Conservation (phyloP, 2,113 vertebrate species). For the Chrysemys picta region DNA sequence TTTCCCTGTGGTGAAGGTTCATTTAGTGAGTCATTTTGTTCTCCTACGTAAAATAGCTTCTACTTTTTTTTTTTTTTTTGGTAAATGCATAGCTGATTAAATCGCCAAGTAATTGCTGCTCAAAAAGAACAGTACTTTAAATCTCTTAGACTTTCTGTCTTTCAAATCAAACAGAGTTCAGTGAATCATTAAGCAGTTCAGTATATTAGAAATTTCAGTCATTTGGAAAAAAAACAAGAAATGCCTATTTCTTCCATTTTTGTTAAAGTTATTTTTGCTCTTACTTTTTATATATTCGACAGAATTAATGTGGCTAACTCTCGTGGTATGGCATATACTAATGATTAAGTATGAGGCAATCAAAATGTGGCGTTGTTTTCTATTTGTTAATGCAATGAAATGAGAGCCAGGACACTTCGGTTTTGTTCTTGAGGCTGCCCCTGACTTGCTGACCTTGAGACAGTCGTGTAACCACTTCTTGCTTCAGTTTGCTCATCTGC, state of each 20-base stretch:
- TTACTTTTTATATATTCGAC: constrained; percentile 54
- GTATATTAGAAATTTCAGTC: constrained; percentile 60
- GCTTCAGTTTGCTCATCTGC: background rate
- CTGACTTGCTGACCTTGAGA: background rate
- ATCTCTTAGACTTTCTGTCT: constrained; percentile 74
- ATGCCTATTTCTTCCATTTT: constrained; percentile 30
- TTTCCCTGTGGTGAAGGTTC: constrained; percentile 63
- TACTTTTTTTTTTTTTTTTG: constrained; percentile 8
- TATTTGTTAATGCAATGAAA: background rate
- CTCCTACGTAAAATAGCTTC: constrained; percentile 74
- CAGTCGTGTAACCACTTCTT: background rate
- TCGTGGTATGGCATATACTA: background rate
- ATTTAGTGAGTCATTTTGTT: constrained; percentile 75
- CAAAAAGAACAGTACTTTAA: constrained; percentile 68
- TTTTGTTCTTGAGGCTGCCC: background rate
- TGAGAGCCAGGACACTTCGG: background rate
- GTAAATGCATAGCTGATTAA: constrained; percentile 74
- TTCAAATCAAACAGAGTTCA: constrained; percentile 70
- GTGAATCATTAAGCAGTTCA: constrained; percentile 76
- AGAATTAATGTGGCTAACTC: constrained; percentile 42
- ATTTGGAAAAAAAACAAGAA: constrained; percentile 56
- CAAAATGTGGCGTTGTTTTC: background rate
- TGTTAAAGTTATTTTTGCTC: constrained; percentile 61
- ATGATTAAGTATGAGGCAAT: background rate
- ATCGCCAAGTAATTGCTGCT: constrained; percentile 76